Evolutionary conservation across 1,140 invertebrate genomes (phyloP).

Genomic region (Chironomus tepperi): DNA sequence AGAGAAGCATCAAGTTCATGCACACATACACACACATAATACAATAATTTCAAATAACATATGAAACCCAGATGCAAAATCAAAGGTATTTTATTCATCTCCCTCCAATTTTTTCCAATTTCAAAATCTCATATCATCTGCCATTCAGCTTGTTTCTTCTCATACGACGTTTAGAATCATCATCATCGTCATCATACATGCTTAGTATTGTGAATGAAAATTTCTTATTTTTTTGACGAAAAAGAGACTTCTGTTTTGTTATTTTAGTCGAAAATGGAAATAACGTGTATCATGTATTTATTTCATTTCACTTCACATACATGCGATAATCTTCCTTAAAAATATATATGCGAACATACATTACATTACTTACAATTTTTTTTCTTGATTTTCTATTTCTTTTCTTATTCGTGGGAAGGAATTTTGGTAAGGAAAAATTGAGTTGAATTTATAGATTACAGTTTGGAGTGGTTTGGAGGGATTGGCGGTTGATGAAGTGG

Average conservation of each 20-base stretch:
- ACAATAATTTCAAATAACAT: background rate
- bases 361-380: background rate
- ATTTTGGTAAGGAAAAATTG: too few species aligned
- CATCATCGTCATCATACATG: constrained; percentile 3
- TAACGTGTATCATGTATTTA: constrained; percentile 16
- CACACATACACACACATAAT: background rate
- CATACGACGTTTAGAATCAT: background rate
- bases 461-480: too few species aligned
- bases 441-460: too few species aligned
- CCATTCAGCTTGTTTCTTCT: background rate
- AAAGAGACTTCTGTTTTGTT: background rate
- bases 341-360: too few species aligned
- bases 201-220: background rate
- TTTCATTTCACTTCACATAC: constrained; percentile 17
- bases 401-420: too few species aligned
- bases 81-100: background rate
- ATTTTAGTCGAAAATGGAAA: constrained; percentile 11
- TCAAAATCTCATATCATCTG: too few species aligned
- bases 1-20: background rate
- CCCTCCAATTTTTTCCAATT: background rate
- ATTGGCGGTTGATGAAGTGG: too few species aligned
- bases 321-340: background rate
- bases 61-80: constrained; percentile 10
- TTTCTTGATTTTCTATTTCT: background rate
- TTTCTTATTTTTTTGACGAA: background rate